A percentile compares a stretch with the other conserved stretches of the same genome.
phyloP scores from a whole-genome alignment of 2,797 vertebrate species.

The Pampus argenteus region DNA sequence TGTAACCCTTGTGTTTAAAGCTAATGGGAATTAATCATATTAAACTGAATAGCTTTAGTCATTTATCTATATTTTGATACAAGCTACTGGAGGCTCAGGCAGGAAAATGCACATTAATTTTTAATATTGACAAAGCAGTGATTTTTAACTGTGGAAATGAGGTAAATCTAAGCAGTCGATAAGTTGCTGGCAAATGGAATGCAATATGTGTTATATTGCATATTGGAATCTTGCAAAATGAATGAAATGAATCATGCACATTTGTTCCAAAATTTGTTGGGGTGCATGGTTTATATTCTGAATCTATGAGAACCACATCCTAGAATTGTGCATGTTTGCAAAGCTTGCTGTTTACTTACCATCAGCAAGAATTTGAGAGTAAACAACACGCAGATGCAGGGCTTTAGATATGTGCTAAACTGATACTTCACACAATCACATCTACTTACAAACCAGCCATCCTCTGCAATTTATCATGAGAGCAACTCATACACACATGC shows the following conservation, averaged over 20 bases:
- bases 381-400: constrained; percentile 52
- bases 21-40: constrained; percentile 42
- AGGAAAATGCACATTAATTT: constrained; percentile 40
- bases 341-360: constrained; percentile 52
- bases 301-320: constrained; percentile 34
- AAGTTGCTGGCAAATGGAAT: constrained; percentile 43
- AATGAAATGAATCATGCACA: constrained; percentile 64
- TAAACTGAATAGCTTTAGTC: constrained; percentile 30
- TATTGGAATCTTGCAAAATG: constrained; percentile 53
- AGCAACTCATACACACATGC: constrained; percentile 2
- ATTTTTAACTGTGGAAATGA: constrained; percentile 36
- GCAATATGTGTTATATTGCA: constrained; percentile 22
- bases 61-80: constrained; percentile 46
- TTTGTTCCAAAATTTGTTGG: constrained; percentile 60
- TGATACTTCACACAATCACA: constrained; percentile 26
- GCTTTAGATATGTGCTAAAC: constrained; percentile 37
- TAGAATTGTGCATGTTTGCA: constrained; percentile 34
- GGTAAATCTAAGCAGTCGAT: constrained; percentile 13
- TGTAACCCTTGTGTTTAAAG: constrained; percentile 7
- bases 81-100: constrained; percentile 30
- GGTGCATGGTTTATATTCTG: constrained; percentile 61
- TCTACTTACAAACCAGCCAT: constrained; percentile 10
- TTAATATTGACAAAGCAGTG: constrained; percentile 30
- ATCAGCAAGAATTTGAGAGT: constrained; percentile 29
- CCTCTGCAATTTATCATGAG: constrained; percentile 8